Evolutionary conservation across 2,888 invertebrate species (phyloP).

Genomic region (Cerceris rybyensis): DNA sequence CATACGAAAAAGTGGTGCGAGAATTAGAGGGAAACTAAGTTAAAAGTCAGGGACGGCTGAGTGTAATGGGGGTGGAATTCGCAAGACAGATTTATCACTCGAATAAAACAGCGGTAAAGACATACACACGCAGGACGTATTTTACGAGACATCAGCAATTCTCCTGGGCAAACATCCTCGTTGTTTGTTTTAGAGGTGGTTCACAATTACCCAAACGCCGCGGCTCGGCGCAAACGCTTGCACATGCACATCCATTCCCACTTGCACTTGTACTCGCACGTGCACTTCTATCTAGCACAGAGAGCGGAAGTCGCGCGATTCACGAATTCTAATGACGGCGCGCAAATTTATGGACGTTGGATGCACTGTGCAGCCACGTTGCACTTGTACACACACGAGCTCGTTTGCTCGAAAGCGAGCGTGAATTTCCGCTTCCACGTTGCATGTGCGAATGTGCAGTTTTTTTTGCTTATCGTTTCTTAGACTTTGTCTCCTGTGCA

Average conservation of each 20-base stretch:
- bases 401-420: background rate
- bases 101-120: slow-evolving; percentile 33
- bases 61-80: background rate
- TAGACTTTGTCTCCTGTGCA: too few relatives aligned
- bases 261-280: background rate
- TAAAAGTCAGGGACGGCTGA: background rate
- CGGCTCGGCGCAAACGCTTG: slow-evolving; percentile 28
- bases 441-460: background rate
- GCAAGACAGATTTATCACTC: slow-evolving; percentile 29
- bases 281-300: background rate
- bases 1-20: background rate
- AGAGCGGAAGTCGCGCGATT: slow-evolving; percentile 7
- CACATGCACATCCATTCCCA: background rate
- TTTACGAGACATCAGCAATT: slow-evolving; percentile 56
- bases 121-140: slow-evolving; percentile 13
- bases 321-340: slow-evolving; percentile 39
- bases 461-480: too few relatives aligned
- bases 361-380: slow-evolving; percentile 18
- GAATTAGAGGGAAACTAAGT: background rate
- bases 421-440: background rate
- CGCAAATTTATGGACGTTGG: slow-evolving; percentile 46
- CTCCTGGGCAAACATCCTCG: slow-evolving; percentile 52
- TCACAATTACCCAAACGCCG: slow-evolving; percentile 5
- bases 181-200: slow-evolving; percentile 54
- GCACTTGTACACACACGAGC: background rate